Percentiles rank a stretch among this genome's conserved stretches.
Evolutionary conservation across 2,797 vertebrate species (phyloP).

Genomic region (Corythornis leucogaster): DNA sequence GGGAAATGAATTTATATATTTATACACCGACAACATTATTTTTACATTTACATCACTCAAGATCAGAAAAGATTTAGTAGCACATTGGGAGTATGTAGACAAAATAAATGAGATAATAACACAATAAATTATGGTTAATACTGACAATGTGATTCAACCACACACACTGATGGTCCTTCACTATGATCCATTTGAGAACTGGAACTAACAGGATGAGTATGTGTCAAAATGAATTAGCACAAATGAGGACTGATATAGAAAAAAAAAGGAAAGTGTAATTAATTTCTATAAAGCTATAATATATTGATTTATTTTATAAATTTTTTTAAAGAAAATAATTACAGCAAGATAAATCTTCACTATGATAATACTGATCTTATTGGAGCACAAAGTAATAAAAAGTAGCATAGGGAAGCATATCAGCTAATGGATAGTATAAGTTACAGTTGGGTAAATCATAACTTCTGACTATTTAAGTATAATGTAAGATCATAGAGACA

Average conservation of each 20-base stretch:
- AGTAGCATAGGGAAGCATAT: not conserved
- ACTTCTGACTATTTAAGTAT: not conserved
- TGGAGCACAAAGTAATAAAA: not conserved
- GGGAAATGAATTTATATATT: not conserved
- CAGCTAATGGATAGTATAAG: not conserved
- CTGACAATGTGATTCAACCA: not conserved
- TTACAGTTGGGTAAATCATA: not conserved
- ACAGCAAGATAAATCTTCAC: not conserved
- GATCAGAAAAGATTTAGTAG: not conserved
- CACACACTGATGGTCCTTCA: not conserved
- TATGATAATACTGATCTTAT: not conserved
- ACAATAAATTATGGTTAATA: not conserved
- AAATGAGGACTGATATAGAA: not conserved
- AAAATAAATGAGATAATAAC: not conserved
- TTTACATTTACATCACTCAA: not conserved
- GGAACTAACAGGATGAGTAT: not conserved
- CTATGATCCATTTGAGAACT: not conserved
- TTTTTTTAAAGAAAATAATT: not conserved
- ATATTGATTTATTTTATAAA: not conserved
- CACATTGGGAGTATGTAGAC: not conserved
- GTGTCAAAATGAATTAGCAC: not conserved
- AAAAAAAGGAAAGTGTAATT: not conserved
- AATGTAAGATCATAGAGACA: not conserved
- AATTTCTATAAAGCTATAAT: not conserved
- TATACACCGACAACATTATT: not conserved